phyloP scores from a whole-genome alignment of 2,113 vertebrate genomes.

The Paracanthobrama guichenoti region DNA sequence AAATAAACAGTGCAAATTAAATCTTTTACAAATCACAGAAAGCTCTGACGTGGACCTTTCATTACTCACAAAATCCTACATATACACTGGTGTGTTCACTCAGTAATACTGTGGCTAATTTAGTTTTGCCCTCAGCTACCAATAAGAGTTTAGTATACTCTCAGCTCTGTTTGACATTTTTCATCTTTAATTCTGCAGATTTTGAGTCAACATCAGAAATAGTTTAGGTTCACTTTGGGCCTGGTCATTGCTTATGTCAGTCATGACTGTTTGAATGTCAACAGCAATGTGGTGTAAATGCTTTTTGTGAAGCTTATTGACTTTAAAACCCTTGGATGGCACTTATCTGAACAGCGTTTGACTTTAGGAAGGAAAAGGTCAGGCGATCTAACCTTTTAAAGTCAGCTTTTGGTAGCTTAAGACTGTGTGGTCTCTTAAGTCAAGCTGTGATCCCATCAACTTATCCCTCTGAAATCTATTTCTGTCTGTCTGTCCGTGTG shows the following conservation, averaged over 20 bases:
- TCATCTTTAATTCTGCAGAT: background rate
- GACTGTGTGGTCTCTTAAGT: conserved; percentile 50
- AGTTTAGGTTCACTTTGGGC: background rate
- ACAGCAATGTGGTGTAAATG: conserved; percentile 28
- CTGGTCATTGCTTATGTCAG: conserved; percentile 26
- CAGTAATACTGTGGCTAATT: background rate
- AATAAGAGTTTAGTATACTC: background rate
- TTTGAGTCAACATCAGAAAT: background rate
- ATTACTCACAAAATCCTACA: background rate
- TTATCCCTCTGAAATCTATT: conserved; percentile 26
- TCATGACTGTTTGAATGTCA: conserved; percentile 37
- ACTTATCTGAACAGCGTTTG: conserved; percentile 42
- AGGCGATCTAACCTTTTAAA: conserved; percentile 41
- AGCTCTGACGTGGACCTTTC: background rate
- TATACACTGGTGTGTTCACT: background rate
- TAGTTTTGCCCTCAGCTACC: background rate
- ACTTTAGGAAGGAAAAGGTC: conserved; percentile 39
- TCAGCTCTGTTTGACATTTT: conserved; percentile 7
- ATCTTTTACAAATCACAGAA: background rate
- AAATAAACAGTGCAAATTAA: conserved; percentile 6
- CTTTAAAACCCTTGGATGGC: conserved; percentile 36
- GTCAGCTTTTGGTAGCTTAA: conserved; percentile 39
- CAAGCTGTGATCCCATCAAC: conserved; percentile 29
- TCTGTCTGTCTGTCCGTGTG: conserved; percentile 18
- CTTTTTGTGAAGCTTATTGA: conserved; percentile 51